These are phyloP conservation scores for Pycnomerus fuliginosus DNA, from an alignment of 2,888 invertebrate species.

Conservation along the genomic window DNA sequence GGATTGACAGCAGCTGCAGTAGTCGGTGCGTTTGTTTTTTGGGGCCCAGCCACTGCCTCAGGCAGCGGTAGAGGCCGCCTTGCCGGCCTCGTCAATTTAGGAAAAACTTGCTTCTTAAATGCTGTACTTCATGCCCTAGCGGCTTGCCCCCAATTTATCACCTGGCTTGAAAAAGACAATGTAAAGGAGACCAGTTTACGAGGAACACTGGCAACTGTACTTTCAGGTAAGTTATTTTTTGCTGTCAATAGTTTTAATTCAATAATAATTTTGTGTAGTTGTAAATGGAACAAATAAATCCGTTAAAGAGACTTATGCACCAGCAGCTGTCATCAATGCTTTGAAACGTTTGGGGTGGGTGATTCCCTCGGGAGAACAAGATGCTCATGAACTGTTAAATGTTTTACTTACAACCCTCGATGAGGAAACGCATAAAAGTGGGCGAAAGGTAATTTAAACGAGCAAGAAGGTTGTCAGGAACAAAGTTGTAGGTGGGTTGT, in stretches of 20 bases:
- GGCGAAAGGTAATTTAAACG: too few species aligned
- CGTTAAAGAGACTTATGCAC: constrained; percentile 63
- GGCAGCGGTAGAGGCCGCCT: constrained; percentile 71
- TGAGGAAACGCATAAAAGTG: constrained; percentile 77
- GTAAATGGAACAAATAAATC: constrained; percentile 72
- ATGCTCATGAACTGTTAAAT: constrained; percentile 91
- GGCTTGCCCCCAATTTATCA: constrained; percentile 79
- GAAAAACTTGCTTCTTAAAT: constrained; percentile 91
- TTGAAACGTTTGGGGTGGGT: constrained; percentile 80
- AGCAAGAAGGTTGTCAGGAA: too few species aligned
- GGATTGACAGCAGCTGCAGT: constrained; percentile 79
- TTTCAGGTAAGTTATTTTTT: constrained; percentile 62
- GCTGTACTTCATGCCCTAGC: constrained; percentile 87
- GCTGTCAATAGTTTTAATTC: background rate
- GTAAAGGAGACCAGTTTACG: constrained; percentile 70
- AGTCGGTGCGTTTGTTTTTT: constrained; percentile 80
- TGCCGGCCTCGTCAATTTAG: constrained; percentile 85
- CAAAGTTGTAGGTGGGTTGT: constrained; percentile 63
- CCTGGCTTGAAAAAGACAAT: constrained; percentile 75
- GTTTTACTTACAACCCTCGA: constrained; percentile 87
- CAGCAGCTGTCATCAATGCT: constrained; percentile 70
- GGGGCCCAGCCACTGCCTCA: constrained; percentile 68
- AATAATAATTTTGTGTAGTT: constrained; percentile 52
- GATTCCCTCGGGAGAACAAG: constrained; percentile 87
- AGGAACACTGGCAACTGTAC: constrained; percentile 70